Evolutionary conservation across 2,797 vertebrate species (phyloP).

Genomic region (Atherinosoma microstoma): DNA sequence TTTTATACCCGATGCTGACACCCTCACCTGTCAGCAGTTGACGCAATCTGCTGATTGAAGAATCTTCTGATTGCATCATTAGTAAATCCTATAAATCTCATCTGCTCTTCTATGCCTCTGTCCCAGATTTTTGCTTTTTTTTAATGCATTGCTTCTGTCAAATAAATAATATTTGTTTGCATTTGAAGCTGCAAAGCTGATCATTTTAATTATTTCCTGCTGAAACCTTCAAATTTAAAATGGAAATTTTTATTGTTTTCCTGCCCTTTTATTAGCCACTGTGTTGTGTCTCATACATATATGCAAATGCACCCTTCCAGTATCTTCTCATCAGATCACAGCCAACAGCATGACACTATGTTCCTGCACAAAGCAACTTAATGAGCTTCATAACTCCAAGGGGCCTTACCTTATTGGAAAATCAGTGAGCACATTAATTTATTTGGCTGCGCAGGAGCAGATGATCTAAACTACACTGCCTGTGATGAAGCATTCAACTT

Average conservation of each 20-base stretch:
- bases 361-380: slow-evolving; percentile 54
- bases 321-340: slow-evolving; percentile 56
- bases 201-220: background rate
- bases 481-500: slow-evolving; percentile 38
- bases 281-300: slow-evolving; percentile 46
- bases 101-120: background rate
- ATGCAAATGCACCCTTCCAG: slow-evolving; percentile 68
- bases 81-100: too few species aligned
- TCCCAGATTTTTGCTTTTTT: background rate
- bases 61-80: too few species aligned
- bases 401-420: slow-evolving; percentile 57
- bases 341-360: slow-evolving; percentile 32
- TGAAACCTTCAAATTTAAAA: slow-evolving; percentile 32
- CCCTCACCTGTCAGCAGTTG: background rate
- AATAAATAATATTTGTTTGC: background rate
- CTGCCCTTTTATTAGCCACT: slow-evolving; percentile 44
- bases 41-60: background rate
- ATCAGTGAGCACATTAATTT: slow-evolving; percentile 49
- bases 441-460: slow-evolving; percentile 29
- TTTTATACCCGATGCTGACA: background rate
- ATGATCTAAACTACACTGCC: slow-evolving; percentile 7
- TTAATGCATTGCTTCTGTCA: background rate
- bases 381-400: slow-evolving; percentile 59
- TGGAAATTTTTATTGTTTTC: slow-evolving; percentile 42
- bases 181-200: slow-evolving; percentile 9